Base-by-base conservation (phyloP, 2,888 invertebrate species). In the Phengaris arion region DNA sequence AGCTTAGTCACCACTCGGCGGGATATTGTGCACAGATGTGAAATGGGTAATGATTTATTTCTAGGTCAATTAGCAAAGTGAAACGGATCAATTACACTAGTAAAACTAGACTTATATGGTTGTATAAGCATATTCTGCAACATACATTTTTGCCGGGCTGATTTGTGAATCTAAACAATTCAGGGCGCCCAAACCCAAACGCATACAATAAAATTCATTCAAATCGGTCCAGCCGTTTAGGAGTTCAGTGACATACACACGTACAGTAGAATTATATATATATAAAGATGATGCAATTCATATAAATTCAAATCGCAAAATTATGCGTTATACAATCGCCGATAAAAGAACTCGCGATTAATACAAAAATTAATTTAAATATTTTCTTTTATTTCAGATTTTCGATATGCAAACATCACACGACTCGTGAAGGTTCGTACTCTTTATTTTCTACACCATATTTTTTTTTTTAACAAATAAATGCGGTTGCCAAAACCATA, bases 381-480 rank as follows among this genome's bases (percentile, higher is more conserved):
- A n/a, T 70, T 52, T 52, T 72, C 52, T 72, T 22, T 22, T 54
- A 35, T 72, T 72, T 72, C 72, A 72, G 72, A 72, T 72, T 45
- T 72, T 52, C 54, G 72, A 13, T 70, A 72, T 72, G 72, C 72
- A 72, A 72, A 72, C 72, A 72, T 72, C 72, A 35, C 54, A 54
- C 51, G 72, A 72, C 72, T 72, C 54, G 72, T 72, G 72, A 72
- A 72, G 72, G 72, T 72, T 72, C 72, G 72, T 72, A 52, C 3
- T 13, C 64, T 52, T 52, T 52, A 52, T 10, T 52, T 12, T 52
- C 52, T 52, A 52, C 52, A 52, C 52, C 52, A 52, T 12, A 48
- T 64, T 5, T 35, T 4, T 0, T 64, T 59, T 59, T 10, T 8
- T 10, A 0, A 64, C 35, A 35, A 35, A 35, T 2, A 64, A 22